Conservation (phyloP, 2,888 invertebrate species). For the Isoperla grammatica region DNA sequence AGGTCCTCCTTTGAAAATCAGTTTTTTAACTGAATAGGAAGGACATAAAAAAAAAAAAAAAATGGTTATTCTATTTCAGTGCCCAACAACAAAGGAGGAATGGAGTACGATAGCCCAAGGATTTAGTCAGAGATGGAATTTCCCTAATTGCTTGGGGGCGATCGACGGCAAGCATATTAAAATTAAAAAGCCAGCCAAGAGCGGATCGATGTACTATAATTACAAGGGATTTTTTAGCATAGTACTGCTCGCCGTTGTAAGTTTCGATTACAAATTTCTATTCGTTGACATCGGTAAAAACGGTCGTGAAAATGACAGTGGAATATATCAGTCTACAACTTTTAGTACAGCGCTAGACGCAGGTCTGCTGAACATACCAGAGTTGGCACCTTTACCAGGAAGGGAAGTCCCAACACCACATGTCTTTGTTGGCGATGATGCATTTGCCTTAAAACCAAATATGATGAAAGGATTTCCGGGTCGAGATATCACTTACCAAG, state of each 20-base stretch:
- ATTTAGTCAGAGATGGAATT: too few species aligned
- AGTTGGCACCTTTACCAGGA: background rate
- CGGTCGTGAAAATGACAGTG: constrained; percentile 17
- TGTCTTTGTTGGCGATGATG: constrained; percentile 42
- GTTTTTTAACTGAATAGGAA: too few species aligned
- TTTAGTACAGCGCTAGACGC: background rate
- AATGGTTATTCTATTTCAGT: background rate
- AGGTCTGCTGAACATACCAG: constrained; percentile 2
- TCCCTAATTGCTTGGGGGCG: too few species aligned
- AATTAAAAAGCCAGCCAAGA: background rate
- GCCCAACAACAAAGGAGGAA: background rate
- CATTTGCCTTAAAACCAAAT: constrained; percentile 29
- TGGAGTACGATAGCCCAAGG: constrained; percentile 9
- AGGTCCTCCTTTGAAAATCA: too few species aligned
- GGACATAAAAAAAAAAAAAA: too few species aligned
- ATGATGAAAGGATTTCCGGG: constrained; percentile 17
- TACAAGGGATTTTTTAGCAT: constrained; percentile 17
- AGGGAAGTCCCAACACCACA: constrained; percentile 37
- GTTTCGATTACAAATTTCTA: constrained; percentile 16
- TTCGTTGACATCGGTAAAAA: constrained; percentile 11
- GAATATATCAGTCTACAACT: background rate
- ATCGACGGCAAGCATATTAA: too few species aligned
- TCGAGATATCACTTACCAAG: constrained; percentile 16
- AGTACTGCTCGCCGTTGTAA: constrained; percentile 8
- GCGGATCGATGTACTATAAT: constrained; percentile 8